Percentiles rank a stretch among this genome's conserved stretches.
phyloP scores from a whole-genome alignment of 92 coral and sea anemone species.

The Paramuricea clavata region DNA sequence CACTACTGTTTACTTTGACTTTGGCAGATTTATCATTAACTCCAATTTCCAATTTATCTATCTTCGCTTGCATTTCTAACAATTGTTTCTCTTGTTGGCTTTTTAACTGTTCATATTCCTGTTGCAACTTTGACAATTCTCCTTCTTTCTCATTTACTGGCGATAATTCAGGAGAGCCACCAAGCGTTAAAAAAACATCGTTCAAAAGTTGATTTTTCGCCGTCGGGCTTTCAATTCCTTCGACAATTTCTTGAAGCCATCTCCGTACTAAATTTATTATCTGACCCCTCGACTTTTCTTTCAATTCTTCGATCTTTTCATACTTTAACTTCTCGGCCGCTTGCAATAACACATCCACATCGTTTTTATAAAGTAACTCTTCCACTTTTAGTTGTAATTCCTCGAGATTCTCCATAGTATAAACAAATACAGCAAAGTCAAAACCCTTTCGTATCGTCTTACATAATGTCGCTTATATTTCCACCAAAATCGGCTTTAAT shows the following conservation, averaged over 20 bases:
- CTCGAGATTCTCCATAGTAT: background rate
- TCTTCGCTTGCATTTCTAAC: constrained; percentile 24
- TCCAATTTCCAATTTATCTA: background rate
- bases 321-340: constrained; percentile 3
- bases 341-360: background rate
- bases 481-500: no score
- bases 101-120: constrained; percentile 27
- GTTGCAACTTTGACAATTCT: constrained; percentile 11
- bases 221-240: background rate
- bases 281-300: constrained; percentile 5
- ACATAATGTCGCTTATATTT: no score
- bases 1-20: background rate
- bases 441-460: background rate
- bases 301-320: constrained; percentile 13
- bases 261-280: background rate
- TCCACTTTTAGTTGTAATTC: constrained; percentile 27
- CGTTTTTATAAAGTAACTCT: constrained; percentile 19
- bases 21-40: background rate
- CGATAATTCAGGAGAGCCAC: background rate
- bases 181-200: constrained; percentile 6
- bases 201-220: constrained; percentile 5
- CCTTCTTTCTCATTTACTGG: background rate
- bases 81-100: background rate
- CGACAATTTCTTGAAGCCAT: constrained; percentile 10
- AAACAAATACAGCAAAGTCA: no score